Base-by-base conservation (phyloP, 2,888 invertebrate genomes). In the Hirtodrosophila alboralis region DNA sequence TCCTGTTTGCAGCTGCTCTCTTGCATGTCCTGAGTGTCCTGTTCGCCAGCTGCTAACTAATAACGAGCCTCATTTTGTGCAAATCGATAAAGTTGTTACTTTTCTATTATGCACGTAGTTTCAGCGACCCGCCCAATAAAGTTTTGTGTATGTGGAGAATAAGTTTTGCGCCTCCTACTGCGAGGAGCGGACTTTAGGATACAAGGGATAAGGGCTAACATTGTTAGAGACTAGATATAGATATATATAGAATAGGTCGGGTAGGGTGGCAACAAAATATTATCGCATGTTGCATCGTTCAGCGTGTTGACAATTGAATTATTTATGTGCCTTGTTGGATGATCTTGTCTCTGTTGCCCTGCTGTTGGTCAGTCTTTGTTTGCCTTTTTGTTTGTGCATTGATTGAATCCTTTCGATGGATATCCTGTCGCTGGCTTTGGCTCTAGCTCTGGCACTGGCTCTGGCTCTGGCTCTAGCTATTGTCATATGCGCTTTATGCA, bases 51-150 rank as follows among this genome's bases (percentile, higher is more conserved):
- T 61, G 69, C 66, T 57, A 78, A 70, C 81, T 84, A 81, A 84
- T 84, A 81, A 81, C 84, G 79, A 84, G 83, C 68, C 76, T 83
- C 80, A 78, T 73, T 75, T 83, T 66, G 80, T 75, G 71, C 59
- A 77, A 84, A 84, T 84, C 83, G 84, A 84, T 85, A 84, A 84
- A 84, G 83, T 85, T 84, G 80, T 74, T 75, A 77, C 75, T 65
- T 59, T 63, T 59, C 53, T 59, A 72, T 66, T 69, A 61, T 67
- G 62, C 73, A 70, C 74, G 68, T 71, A 69, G 58, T 51, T 72
- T 37, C 31, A 13, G 37, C 48, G 51, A 45, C 61, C 52, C 73
- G 47, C 36, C 73, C 68, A 58, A 68, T 72, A 66, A 72, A 69
- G 34, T 72, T 72, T 66, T 56, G 70, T 81, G 52, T 59, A 38